Conservation (phyloP, 2,113 vertebrate genomes). For the Aldabrachelys gigantea region DNA sequence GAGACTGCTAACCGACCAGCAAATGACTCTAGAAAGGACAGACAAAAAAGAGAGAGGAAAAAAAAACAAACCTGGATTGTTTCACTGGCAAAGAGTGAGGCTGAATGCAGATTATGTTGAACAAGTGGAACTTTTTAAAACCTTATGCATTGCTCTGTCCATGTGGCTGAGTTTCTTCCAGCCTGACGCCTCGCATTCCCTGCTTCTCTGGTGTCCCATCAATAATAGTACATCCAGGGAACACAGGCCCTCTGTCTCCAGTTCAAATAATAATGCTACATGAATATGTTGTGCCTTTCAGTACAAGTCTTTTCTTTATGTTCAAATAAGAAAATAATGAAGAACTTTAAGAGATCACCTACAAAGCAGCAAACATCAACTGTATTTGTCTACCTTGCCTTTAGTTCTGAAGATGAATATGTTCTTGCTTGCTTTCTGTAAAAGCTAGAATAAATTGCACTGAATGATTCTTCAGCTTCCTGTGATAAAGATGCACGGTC, state of each 20-base stretch:
- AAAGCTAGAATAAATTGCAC: background rate
- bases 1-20: background rate
- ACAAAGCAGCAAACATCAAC: background rate
- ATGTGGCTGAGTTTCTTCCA: background rate
- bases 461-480: background rate
- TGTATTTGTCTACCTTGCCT: background rate
- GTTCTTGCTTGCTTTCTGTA: background rate
- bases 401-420: background rate
- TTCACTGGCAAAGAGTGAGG: background rate
- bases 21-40: background rate
- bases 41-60: background rate
- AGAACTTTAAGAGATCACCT: background rate
- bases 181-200: background rate
- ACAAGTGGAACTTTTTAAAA: background rate
- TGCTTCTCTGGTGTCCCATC: background rate
- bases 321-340: background rate
- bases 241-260: background rate
- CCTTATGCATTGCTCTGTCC: background rate
- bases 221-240: background rate
- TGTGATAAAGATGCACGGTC: background rate
- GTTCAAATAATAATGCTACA: background rate
- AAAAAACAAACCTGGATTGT: background rate
- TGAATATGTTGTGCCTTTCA: background rate
- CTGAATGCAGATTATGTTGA: background rate
- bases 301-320: background rate